Percentiles rank a stretch among this genome's conserved stretches.
Evolutionary conservation across 1,140 invertebrate genomes (phyloP).

Genomic region (Venturia canescens): DNA sequence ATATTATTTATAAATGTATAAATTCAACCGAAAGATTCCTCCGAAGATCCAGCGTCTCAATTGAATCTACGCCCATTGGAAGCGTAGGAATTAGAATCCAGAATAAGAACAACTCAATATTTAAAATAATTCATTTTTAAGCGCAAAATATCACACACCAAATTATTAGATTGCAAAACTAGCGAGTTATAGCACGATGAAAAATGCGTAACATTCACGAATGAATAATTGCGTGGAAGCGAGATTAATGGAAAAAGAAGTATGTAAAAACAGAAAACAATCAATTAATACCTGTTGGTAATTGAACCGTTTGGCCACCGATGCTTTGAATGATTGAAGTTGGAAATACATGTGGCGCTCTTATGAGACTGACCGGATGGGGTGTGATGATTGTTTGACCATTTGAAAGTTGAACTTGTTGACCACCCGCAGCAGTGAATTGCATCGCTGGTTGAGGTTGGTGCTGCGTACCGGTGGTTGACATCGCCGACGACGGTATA

Average conservation of each 20-base stretch:
- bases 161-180: too few species aligned
- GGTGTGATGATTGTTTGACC: conserved; percentile 75
- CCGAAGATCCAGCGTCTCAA: too few species aligned
- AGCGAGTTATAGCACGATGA: too few species aligned
- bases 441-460: conserved; percentile 73
- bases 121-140: too few species aligned
- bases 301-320: conserved; percentile 75
- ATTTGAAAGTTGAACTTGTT: conserved; percentile 80
- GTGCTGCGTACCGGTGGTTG: conserved; percentile 67
- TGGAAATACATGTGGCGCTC: conserved; percentile 72
- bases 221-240: not conserved
- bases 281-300: conserved; percentile 70
- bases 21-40: too few species aligned
- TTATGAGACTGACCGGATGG: conserved; percentile 78
- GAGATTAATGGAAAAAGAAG: not conserved
- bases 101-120: too few species aligned
- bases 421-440: conserved; percentile 73
- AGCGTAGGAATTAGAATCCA: too few species aligned
- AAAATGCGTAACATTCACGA: not conserved
- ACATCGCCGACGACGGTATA: conserved; percentile 82
- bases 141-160: too few species aligned
- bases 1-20: too few species aligned
- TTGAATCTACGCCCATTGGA: too few species aligned
- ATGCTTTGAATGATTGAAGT: conserved; percentile 75
- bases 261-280: not conserved